Evolutionary conservation across 2,113 vertebrate species (phyloP).

Genomic region (Prochilodus magdalenae): DNA sequence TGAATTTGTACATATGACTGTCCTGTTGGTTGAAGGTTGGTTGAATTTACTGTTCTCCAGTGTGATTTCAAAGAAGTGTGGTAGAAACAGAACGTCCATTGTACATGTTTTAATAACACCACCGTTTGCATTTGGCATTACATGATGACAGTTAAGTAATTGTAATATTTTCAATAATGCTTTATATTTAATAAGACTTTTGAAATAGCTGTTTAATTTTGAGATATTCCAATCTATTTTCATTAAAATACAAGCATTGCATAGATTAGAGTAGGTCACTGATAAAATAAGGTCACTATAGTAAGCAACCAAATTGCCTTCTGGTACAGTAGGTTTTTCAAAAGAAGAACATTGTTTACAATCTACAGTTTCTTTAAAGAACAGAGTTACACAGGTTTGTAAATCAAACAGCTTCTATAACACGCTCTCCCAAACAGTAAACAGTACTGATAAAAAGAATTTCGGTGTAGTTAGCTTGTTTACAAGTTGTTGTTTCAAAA

Average conservation of each 20-base stretch:
- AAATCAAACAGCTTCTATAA: neutral
- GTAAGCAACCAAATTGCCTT: neutral
- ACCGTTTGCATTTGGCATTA: neutral
- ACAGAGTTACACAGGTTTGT: neutral
- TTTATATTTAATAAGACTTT: neutral
- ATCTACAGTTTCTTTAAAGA: neutral
- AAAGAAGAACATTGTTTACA: neutral
- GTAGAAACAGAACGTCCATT: neutral
- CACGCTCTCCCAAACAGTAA: neutral
- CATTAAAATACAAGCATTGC: neutral
- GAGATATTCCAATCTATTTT: neutral
- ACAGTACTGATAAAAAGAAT: neutral
- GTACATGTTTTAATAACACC: neutral
- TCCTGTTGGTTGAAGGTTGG: no score
- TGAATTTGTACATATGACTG: neutral
- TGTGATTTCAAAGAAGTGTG: neutral
- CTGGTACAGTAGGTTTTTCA: neutral
- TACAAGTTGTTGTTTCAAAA: neutral
- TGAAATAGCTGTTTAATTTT: neutral
- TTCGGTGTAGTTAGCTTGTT: neutral
- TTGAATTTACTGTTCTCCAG: neutral
- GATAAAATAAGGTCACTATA: neutral
- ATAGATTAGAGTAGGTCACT: neutral
- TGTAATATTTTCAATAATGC: neutral
- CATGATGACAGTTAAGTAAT: neutral